Percentiles rank a stretch among this genome's conserved stretches.
Conservation (phyloP, 1,140 invertebrate species). For the Neodiprion lecontei region DNA sequence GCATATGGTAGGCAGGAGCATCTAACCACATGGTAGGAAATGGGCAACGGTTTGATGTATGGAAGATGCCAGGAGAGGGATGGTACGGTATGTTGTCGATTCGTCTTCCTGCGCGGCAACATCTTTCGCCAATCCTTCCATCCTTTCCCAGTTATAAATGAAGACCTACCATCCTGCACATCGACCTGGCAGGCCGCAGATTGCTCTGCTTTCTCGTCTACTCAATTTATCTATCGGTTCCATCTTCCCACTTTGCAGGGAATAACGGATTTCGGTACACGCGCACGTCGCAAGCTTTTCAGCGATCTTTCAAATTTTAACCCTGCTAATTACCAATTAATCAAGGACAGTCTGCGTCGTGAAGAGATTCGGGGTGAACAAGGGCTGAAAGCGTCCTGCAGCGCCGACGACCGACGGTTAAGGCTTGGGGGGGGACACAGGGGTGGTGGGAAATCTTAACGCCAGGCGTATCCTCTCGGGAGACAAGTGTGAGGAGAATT, state of each 20-base stretch:
- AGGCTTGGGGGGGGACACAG: background rate
- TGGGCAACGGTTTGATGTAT: slow-evolving; percentile 3
- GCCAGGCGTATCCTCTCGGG: slow-evolving; percentile 55
- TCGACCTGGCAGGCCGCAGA: slow-evolving; percentile 6
- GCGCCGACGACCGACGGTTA: no score
- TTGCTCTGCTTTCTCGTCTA: slow-evolving; percentile 4
- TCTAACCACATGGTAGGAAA: slow-evolving; percentile 7
- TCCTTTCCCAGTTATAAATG: slow-evolving; percentile 7
- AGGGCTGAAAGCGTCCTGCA: no score
- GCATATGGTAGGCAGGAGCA: background rate
- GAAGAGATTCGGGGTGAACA: no score
- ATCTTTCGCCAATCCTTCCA: slow-evolving; percentile 7
- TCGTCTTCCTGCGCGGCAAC: slow-evolving; percentile 2
- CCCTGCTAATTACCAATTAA: no score
- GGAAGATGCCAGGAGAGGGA: slow-evolving; percentile 3
- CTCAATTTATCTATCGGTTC: slow-evolving; percentile 5
- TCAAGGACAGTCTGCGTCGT: no score
- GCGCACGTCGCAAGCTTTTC: no score
- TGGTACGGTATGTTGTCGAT: slow-evolving; percentile 3
- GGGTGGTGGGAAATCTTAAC: slow-evolving; percentile 51
- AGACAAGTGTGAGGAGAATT: slow-evolving; percentile 57
- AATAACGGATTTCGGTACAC: no score
- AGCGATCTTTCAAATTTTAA: no score
- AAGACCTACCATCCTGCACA: background rate
- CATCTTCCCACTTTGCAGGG: background rate